Conservation (phyloP, 2,797 vertebrate genomes). For the Enteromius fasciolatus region DNA sequence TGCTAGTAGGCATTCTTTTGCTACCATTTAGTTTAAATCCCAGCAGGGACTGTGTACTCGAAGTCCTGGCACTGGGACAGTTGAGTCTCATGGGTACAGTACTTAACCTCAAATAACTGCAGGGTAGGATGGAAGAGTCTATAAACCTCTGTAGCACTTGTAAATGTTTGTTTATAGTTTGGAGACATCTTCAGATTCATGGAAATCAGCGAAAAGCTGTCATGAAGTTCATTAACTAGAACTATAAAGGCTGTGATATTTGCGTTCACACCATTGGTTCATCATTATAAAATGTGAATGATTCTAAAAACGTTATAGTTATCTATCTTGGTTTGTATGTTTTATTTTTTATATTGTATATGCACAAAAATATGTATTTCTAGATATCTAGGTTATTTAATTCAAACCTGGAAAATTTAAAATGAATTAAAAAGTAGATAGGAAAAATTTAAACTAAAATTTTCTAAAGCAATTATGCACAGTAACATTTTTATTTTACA, state of each 20-base stretch:
- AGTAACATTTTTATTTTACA: no score
- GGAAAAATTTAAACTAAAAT: background rate
- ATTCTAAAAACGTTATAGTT: background rate
- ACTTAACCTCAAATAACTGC: constrained; percentile 18
- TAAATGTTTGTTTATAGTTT: constrained; percentile 20
- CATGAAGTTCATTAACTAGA: background rate
- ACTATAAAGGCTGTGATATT: background rate
- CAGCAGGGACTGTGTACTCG: background rate
- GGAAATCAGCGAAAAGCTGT: background rate
- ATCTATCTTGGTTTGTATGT: background rate
- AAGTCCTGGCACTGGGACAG: background rate
- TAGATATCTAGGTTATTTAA: background rate
- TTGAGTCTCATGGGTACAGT: constrained; percentile 14
- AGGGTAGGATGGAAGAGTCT: constrained; percentile 3
- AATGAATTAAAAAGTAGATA: background rate
- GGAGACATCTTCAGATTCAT: background rate
- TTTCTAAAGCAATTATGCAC: no score
- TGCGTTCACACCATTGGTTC: background rate
- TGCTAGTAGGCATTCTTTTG: background rate
- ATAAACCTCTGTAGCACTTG: constrained; percentile 10
- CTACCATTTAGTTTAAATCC: background rate
- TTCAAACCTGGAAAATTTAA: background rate
- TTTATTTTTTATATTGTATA: background rate
- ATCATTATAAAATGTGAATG: background rate
- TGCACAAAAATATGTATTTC: background rate